Evolutionary conservation across 2,888 invertebrate genomes (phyloP).

Genomic region (Autographa pulchrina): DNA sequence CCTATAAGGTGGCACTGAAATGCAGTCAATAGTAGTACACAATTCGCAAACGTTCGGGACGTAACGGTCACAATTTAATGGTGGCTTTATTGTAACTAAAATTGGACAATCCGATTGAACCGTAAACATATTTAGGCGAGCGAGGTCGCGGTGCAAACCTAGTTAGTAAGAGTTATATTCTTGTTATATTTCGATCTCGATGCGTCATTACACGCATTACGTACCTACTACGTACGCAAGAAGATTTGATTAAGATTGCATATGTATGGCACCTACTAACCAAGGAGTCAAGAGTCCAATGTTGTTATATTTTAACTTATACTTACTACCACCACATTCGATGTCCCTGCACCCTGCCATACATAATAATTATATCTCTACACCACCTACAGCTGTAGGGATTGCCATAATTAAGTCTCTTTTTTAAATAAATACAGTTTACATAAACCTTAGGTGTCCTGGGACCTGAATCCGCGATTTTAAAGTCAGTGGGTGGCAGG

Average conservation of each 20-base stretch:
- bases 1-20: too few relatives aligned
- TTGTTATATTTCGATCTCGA: background rate
- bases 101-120: conserved; percentile 21
- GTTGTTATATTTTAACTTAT: too few relatives aligned
- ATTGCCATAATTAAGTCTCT: too few relatives aligned
- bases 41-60: conserved; percentile 10
- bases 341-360: too few relatives aligned
- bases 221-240: background rate
- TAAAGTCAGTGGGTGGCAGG: too few relatives aligned
- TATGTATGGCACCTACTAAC: too few relatives aligned
- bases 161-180: conserved; percentile 14
- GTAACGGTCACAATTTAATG: conserved; percentile 28
- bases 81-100: conserved; percentile 33
- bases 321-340: too few relatives aligned
- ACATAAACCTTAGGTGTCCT: too few relatives aligned
- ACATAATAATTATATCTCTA: too few relatives aligned
- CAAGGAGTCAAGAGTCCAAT: background rate
- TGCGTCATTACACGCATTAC: background rate
- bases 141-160: conserved; percentile 17
- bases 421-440: too few relatives aligned
- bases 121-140: conserved; percentile 26
- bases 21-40: background rate
- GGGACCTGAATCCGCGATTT: too few relatives aligned
- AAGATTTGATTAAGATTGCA: background rate
- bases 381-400: too few relatives aligned